Evolutionary conservation across 2,888 invertebrate genomes (phyloP), one percentile per base, ranked within the genome.

Genomic region (Drosophila barbarae): DNA sequence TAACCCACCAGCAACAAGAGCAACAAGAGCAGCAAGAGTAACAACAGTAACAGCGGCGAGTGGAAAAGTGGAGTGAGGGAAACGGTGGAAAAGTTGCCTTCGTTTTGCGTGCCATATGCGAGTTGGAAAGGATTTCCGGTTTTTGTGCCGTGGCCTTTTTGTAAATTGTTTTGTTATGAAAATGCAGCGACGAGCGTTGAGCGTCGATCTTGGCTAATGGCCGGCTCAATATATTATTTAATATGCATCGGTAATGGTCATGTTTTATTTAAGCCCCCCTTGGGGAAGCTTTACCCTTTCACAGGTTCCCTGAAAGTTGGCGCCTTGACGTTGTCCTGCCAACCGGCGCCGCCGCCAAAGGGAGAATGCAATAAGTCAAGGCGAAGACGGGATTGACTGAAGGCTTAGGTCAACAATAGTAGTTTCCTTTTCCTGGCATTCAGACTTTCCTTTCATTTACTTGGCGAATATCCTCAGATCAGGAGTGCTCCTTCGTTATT

Each of bases 91-190:
- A 65, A 52, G 56, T 34, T 53, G 67, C 70, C 71, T 71, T 71
- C 67, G 71, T 76, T 73, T 84, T 80, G 78, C 85, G 84, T 84
- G 85, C 80, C 73, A 77, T 75, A 80, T 78, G 82, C 77, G 76
- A 77, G 77, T 74, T 76, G 70, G 71, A 74, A 85, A 82, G 85
- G 79, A 85, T 85, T 84, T 84, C 84, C 84, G 81, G 81, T 73
- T 76, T 61, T 61, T 73, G 77, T 65, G 51, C 65, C 49, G 60
- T 60, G 73, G 68, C 71, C 73, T 77, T 70, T 70, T 74, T 74
- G 74, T 76, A 74, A 63, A 81, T 79, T 81, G 81, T 76, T 74
- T 72, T 72, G 78, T 63, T 74, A 64, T 65, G 68, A 55, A 79
- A 77, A 77, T 73, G 71, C 71, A 77, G 73, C 42, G 42, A n/a